A percentile compares a stretch with the other conserved stretches of the same genome.
phyloP scores from a whole-genome alignment of 2,797 vertebrate species.

The Liparis tanakae region DNA sequence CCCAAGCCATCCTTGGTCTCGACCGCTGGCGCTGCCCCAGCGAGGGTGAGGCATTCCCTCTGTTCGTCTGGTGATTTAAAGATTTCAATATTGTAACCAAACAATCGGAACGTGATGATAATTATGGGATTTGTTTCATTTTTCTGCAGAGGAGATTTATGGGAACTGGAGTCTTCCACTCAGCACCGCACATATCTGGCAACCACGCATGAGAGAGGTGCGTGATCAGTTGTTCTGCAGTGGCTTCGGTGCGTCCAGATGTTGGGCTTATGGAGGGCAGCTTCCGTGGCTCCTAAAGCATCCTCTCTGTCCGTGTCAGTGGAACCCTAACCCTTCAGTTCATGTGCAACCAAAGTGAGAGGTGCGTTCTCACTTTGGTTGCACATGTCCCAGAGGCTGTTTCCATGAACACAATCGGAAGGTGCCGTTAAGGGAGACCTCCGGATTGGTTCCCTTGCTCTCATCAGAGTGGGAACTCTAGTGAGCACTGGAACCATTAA shows the following conservation, averaged over 20 bases:
- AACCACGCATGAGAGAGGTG: slow-evolving; percentile 95
- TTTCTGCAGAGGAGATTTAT: slow-evolving; percentile 89
- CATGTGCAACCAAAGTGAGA: neutral
- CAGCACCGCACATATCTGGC: slow-evolving; percentile 93
- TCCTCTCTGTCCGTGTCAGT: neutral
- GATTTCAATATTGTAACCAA: neutral
- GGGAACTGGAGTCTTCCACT: slow-evolving; percentile 91
- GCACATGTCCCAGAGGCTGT: neutral
- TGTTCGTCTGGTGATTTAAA: neutral
- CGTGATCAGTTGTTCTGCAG: neutral
- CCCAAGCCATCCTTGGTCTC: slow-evolving; percentile 91
- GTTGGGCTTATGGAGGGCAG: neutral
- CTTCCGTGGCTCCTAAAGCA: neutral
- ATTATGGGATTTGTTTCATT: neutral
- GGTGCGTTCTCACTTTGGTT: neutral
- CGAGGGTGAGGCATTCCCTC: slow-evolving; percentile 81
- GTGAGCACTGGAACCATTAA: neutral
- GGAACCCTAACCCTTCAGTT: neutral
- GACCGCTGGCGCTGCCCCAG: slow-evolving; percentile 93
- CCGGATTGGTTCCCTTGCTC: neutral
- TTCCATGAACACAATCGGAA: neutral
- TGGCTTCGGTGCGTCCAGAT: neutral
- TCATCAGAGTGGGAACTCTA: neutral
- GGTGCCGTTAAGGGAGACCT: neutral
- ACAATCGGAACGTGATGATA: neutral